phyloP scores from a whole-genome alignment of 1,140 invertebrate species.

The Limonius californicus region DNA sequence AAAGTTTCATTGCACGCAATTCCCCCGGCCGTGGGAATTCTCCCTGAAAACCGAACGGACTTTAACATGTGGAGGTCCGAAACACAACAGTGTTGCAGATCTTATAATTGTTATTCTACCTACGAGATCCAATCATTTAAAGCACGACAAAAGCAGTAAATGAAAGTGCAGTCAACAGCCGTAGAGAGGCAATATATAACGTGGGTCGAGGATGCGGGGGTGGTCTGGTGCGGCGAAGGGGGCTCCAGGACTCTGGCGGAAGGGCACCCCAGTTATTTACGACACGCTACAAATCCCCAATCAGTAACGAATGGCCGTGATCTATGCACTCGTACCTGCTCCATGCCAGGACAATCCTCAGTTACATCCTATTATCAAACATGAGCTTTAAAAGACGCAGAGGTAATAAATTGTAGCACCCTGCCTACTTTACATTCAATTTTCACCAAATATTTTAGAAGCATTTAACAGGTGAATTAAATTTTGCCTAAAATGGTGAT shows the following conservation, averaged over 20 bases:
- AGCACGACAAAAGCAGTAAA: background rate
- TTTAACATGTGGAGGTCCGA: no score
- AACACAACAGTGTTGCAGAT: background rate
- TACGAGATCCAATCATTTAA: background rate
- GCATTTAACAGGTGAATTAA: no score
- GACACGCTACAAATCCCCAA: conserved; percentile 1
- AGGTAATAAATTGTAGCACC: background rate
- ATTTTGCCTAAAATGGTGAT: no score
- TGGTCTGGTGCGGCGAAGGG: background rate
- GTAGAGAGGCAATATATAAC: background rate
- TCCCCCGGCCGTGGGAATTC: no score
- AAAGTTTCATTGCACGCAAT: no score
- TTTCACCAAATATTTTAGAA: background rate
- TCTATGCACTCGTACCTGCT: background rate
- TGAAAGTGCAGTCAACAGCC: background rate
- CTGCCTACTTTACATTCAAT: background rate
- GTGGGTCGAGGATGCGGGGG: background rate
- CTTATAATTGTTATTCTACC: conserved; percentile 1
- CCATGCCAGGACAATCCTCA: background rate
- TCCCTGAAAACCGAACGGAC: no score
- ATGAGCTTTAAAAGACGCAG: background rate
- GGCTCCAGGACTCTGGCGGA: background rate
- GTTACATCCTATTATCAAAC: background rate
- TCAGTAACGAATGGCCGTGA: background rate
- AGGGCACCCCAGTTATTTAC: conserved; percentile 1